Evolutionary conservation across 2,113 vertebrate species (phyloP).

Genomic region (Gracilinanus agilis): DNA sequence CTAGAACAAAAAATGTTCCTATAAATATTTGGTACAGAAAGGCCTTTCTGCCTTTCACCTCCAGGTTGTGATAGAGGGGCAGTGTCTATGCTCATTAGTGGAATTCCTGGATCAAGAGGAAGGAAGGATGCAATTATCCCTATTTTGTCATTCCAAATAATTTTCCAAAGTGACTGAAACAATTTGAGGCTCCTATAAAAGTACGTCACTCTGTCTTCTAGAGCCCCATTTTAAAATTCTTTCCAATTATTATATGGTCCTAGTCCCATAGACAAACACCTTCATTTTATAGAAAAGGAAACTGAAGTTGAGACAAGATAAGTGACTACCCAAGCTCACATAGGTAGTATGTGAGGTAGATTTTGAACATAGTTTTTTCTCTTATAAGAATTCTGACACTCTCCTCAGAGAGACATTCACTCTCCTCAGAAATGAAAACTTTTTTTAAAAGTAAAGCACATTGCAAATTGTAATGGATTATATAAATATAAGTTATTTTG

Average conservation of each 20-base stretch:
- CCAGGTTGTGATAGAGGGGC: not conserved
- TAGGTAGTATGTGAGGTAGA: not conserved
- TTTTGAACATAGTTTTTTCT: not conserved
- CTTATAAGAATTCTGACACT: not conserved
- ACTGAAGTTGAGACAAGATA: not conserved
- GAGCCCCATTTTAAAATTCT: not conserved
- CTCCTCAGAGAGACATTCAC: not conserved
- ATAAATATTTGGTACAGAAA: not conserved
- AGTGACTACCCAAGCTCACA: not conserved
- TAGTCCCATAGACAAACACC: not conserved
- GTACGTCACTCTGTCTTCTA: not conserved
- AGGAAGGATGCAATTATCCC: not conserved
- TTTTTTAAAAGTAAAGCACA: not conserved
- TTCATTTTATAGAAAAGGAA: not conserved
- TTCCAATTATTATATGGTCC: not conserved
- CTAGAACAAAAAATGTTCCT: not conserved
- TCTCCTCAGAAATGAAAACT: not conserved
- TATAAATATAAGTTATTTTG: not conserved
- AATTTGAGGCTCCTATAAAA: not conserved
- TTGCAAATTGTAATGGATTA: not conserved
- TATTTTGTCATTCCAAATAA: not conserved
- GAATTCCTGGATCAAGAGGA: not conserved
- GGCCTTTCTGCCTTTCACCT: not conserved
- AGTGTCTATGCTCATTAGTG: not conserved
- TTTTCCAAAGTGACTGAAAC: not conserved